Evolutionary conservation across 2,888 invertebrate genomes (phyloP).

Genomic region (Ophion slaviceki): DNA sequence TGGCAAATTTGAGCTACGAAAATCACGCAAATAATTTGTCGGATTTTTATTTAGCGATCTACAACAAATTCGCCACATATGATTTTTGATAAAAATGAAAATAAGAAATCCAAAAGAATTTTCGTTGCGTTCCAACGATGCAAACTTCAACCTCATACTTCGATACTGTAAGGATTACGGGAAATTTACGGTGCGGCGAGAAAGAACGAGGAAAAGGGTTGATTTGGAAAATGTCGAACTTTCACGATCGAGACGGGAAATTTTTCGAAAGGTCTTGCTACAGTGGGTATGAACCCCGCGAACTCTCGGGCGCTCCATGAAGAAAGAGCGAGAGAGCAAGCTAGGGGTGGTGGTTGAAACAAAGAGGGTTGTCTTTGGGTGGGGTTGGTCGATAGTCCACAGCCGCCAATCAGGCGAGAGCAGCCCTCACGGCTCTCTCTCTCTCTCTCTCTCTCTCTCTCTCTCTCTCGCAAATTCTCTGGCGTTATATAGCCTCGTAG

Average conservation of each 20-base stretch:
- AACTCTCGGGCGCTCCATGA: background rate
- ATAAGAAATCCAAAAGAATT: no score
- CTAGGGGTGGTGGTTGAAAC: slow-evolving; percentile 81
- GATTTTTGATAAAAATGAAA: no score
- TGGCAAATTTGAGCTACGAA: no score
- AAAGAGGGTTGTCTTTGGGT: slow-evolving; percentile 78
- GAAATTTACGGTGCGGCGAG: background rate
- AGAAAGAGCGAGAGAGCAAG: slow-evolving; percentile 53
- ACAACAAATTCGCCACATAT: no score
- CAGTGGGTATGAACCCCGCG: slow-evolving; percentile 16
- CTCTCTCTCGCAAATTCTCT: slow-evolving; percentile 36
- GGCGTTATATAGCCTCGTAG: slow-evolving; percentile 1
- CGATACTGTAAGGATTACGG: no score
- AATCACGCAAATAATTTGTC: no score
- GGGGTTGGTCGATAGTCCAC: slow-evolving; percentile 83
- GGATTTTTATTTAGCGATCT: no score
- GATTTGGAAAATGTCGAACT: background rate
- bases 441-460: slow-evolving; percentile 49
- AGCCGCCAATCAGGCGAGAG: slow-evolving; percentile 83
- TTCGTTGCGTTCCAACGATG: no score
- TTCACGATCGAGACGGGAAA: slow-evolving; percentile 1
- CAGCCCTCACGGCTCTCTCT: slow-evolving; percentile 63
- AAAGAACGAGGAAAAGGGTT: background rate
- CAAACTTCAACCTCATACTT: no score
- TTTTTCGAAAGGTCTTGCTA: background rate